Evolutionary conservation across 2,797 vertebrate species (phyloP), one percentile per base, ranked within the genome.

Genomic region (Xenops minutus): DNA sequence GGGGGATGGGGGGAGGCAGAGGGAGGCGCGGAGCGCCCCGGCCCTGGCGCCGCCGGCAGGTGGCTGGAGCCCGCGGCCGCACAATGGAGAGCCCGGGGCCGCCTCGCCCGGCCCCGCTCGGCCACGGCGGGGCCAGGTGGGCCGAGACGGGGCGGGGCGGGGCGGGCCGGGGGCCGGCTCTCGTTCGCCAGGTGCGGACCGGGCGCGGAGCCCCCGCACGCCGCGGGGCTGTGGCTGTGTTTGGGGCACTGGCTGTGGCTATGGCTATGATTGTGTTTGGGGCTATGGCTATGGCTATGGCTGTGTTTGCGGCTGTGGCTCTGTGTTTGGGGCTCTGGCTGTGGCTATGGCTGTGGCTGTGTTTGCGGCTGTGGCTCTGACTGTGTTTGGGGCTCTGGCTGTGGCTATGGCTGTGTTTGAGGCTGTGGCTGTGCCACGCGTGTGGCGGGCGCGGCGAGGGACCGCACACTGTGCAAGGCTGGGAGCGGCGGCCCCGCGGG

Each of bases 41-140:
- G 74, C 69, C 77, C 80, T 78, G 79, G 88, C 29, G 92, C 96
- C 87, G 69, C 96, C 95, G 94, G 97, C 97, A 98, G 97, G 97
- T 97, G 97, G 87, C 89, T 84, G 72, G 83, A 49, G 92, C 77
- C 66, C 51, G 73, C 46, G 84, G 84, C 82, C 34, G 76, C 93
- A 96, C 97, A 96, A 96, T 73, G 83, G 83, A 66, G 48, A 24
- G 26, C 46, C 66, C 32, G 68, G n/a, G 89, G 87, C 43, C 39
- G 87, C 36, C 72, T 75, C 88, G 22, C 62, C 36, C 32, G 4
- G 29, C 41, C 72, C 79, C 89, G 15, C 62, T 48, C 32, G 4
- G 29, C 54, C 81, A 2, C 82, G 69, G 89, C 51, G 39, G 44
- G 77, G 27, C 88, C 52, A 81, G 96, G 92, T 91, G 92, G 90